Base-by-base conservation (phyloP, 2,113 vertebrate species). In the Ellobius talpinus region DNA sequence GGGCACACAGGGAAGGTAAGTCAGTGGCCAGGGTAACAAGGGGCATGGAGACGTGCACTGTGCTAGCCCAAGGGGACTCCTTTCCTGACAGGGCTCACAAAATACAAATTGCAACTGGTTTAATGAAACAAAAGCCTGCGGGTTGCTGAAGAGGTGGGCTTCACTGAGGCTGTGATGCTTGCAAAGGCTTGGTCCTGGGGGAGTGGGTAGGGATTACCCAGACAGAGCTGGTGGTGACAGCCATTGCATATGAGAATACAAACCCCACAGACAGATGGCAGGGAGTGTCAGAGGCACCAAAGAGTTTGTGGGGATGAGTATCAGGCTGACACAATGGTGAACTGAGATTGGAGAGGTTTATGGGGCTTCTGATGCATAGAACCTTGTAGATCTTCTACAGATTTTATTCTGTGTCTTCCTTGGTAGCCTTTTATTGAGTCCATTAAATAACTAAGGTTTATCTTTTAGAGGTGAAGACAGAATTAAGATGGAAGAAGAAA, bases 1-100 rank as follows among this genome's bases (percentile, higher is more conserved):
- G 99, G 99, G 87, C 99, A 99, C 96, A 99, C 99, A 68, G 99
- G 99, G 94, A 99, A 99, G 99, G 99, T 99, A 61, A 98, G 99
- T 96, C 91, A 96, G 61, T 68, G 52, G 89, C 52, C 31, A 12
- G 66, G 66, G 5, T 61, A 86, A 52, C 87, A 84, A 68, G 24
- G 84, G 52, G 24, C 73, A 5, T 26, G 47, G n/a, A 50, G 24
- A n/a, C 72, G 7, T 16, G 45, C 19, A 31, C 19, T 36, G 0
- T 17, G 47, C 65, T 13, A 36, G 36, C 31, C 45, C 45, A 36
- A 36, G 70, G 7, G 2, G 21, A 63, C 6, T 78, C 19, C 29
- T 94, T 79, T 84, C 61, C 36, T 87, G 8, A 17, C 24, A 23
- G 39, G 63, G 9, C 76, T 23, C 31, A 26, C 77, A 12, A 88